A percentile compares a stretch with the other conserved stretches of the same genome.
These are phyloP conservation scores for Odontocerum albicorne DNA, from an alignment of 2,888 invertebrate species.

Conservation along the genomic window DNA sequence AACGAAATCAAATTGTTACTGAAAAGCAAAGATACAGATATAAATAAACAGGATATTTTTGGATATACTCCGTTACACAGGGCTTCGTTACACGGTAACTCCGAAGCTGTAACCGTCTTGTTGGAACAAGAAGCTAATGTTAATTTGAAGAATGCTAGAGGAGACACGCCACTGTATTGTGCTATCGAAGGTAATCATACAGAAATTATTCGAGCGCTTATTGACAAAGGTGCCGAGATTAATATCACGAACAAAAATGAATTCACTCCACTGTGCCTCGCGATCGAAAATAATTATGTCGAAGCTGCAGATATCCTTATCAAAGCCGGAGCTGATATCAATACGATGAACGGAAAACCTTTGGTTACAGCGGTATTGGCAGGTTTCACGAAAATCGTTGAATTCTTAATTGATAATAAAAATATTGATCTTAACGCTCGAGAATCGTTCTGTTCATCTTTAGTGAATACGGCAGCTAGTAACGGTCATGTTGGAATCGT, in stretches of 20 bases:
- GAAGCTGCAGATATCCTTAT: neutral
- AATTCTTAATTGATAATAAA: too few species aligned
- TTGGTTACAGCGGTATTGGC: neutral
- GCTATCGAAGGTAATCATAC: neutral
- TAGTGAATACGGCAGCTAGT: too few species aligned
- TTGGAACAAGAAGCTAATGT: neutral
- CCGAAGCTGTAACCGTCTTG: neutral
- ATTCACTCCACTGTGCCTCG: neutral
- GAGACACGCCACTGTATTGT: neutral
- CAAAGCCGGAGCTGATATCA: neutral
- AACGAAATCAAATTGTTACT: neutral
- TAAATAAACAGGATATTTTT: neutral
- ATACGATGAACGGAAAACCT: neutral
- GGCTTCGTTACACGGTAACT: neutral
- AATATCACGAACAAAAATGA: neutral
- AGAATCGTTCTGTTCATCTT: too few species aligned
- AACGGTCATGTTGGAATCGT: too few species aligned
- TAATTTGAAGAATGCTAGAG: neutral
- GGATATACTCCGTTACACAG: neutral
- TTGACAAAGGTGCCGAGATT: neutral
- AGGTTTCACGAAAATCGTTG: too few species aligned
- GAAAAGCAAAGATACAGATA: neutral
- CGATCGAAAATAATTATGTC: neutral
- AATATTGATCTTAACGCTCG: too few species aligned
- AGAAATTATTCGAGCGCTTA: neutral